These are phyloP conservation scores for Holothuria leucospilota DNA, from an alignment of 53 echinoderm and acorn worm species.

Conservation along the genomic window DNA sequence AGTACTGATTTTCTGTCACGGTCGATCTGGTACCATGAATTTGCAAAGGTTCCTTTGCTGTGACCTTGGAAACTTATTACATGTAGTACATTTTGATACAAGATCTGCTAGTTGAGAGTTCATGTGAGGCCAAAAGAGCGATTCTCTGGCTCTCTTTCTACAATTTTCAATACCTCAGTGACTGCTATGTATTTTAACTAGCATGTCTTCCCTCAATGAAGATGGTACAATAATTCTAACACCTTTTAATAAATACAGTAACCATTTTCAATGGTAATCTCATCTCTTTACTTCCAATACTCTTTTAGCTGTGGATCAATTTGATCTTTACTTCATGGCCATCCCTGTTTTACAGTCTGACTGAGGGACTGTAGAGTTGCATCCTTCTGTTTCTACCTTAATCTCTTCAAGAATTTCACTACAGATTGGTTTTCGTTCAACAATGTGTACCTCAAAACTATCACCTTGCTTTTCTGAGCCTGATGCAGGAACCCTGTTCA, in stretches of 20 bases:
- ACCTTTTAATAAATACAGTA: slow-evolving; percentile 16
- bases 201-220: slow-evolving; percentile 42
- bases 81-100: slow-evolving; percentile 56
- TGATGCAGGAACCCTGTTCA: not conserved
- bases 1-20: slow-evolving; percentile 44
- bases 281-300: no score
- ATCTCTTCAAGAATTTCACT: not conserved
- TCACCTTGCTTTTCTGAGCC: not conserved
- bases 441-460: not conserved
- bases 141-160: no score
- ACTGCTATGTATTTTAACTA: slow-evolving; percentile 52
- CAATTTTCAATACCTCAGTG: no score
- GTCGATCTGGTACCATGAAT: slow-evolving; percentile 49
- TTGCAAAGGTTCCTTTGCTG: slow-evolving; percentile 64
- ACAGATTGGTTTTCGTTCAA: not conserved
- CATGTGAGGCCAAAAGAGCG: no score
- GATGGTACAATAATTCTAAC: slow-evolving; percentile 54
- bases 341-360: slow-evolving; percentile 3
- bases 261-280: slow-evolving; percentile 43
- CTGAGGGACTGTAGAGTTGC: not conserved
- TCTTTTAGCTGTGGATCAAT: slow-evolving; percentile 34
- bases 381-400: slow-evolving; percentile 5
- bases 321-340: slow-evolving; percentile 41
- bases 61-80: slow-evolving; percentile 32
- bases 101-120: no score